Evolutionary conservation across 2,113 vertebrate species (phyloP).

Genomic region (Antigone vipio): DNA sequence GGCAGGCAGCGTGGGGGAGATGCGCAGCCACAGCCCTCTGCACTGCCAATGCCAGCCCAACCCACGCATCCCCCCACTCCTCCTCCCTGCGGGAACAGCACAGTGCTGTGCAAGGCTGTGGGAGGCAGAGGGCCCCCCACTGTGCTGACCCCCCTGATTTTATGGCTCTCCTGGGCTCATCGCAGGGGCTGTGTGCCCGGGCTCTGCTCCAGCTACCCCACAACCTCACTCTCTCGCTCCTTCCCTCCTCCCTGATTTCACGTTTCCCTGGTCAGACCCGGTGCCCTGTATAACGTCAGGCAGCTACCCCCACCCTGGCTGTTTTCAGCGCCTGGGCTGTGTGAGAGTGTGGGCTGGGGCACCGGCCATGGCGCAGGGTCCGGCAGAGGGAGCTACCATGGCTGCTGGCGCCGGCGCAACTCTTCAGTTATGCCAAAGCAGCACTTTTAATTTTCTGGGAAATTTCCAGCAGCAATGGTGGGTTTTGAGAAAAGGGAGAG

Average conservation of each 20-base stretch:
- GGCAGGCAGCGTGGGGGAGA: neutral
- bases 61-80: rapidly evolving
- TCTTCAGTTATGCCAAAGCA: neutral
- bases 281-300: rapidly evolving
- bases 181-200: rapidly evolving
- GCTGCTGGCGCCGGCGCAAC: rapidly evolving
- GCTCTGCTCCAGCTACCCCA: neutral
- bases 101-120: neutral
- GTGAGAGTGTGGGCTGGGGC: rapidly evolving
- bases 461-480: rapidly evolving
- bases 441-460: neutral
- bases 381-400: neutral
- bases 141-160: neutral
- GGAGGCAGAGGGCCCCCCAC: neutral
- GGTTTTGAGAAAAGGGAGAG: neutral
- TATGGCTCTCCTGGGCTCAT: neutral
- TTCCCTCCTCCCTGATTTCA: neutral
- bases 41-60: neutral
- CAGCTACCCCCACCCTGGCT: neutral
- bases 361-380: too few relatives aligned
- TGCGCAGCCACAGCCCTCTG: neutral
- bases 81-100: neutral
- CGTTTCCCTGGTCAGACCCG: rapidly evolving
- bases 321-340: neutral
- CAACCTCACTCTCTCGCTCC: neutral